Conservation (phyloP, 2,888 invertebrate species). For the Congeria kusceri region DNA sequence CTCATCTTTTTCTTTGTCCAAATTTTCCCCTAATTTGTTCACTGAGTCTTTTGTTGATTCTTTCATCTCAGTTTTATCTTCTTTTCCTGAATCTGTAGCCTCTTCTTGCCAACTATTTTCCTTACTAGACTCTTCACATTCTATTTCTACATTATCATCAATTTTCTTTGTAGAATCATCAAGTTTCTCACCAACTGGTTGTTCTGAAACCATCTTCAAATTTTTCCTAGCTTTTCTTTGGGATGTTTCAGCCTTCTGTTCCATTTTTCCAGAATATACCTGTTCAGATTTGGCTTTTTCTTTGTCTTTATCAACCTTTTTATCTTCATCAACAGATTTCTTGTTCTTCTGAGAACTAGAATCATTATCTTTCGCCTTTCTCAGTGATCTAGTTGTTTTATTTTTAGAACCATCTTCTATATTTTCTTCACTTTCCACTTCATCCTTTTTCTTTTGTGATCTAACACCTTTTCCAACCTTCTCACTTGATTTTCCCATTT, state of each 20-base stretch:
- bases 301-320: too few relatives aligned
- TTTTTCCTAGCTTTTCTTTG: background rate
- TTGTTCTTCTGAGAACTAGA: conserved; percentile 1
- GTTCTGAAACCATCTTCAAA: conserved; percentile 1
- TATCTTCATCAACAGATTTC: background rate
- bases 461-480: too few relatives aligned
- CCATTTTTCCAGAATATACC: conserved; percentile 27
- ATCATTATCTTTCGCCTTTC: too few relatives aligned
- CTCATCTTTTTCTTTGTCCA: background rate
- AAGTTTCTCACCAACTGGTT: background rate
- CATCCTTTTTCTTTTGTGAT: too few relatives aligned
- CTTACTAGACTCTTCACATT: too few relatives aligned
- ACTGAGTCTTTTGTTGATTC: background rate
- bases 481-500: too few relatives aligned
- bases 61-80: background rate
- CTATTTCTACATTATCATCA: background rate
- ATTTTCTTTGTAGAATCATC: background rate
- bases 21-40: background rate
- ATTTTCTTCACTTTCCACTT: too few relatives aligned
- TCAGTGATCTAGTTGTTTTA: too few relatives aligned
- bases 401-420: too few relatives aligned
- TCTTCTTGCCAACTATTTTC: too few relatives aligned
- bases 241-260: background rate
- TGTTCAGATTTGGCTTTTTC: conserved; percentile 1
- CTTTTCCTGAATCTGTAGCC: too few relatives aligned